A percentile compares a stretch with the other conserved stretches of the same genome.
Evolutionary conservation across 1,140 invertebrate species (phyloP).

Genomic region (Gryllus bimaculatus): DNA sequence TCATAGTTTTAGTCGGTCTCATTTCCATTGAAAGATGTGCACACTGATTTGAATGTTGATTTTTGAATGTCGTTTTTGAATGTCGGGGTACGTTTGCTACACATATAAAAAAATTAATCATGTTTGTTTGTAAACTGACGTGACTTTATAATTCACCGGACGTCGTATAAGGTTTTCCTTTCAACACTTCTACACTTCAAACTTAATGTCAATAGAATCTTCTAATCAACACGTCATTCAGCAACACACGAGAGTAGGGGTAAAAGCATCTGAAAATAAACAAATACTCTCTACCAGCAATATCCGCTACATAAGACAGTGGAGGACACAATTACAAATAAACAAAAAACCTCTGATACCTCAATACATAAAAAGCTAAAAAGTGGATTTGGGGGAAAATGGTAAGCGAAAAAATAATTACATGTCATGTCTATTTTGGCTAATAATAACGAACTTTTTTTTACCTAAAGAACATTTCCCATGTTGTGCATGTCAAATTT

Average conservation of each 20-base stretch:
- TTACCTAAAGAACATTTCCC: slow-evolving; percentile 6
- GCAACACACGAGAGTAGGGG: too few relatives aligned
- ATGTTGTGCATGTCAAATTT: background rate
- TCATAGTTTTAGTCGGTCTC: slow-evolving; percentile 1
- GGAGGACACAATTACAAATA: slow-evolving; percentile 2
- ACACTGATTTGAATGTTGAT: slow-evolving; percentile 13
- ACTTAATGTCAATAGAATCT: slow-evolving; percentile 7
- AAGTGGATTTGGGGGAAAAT: slow-evolving; percentile 6
- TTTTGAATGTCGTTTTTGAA: slow-evolving; percentile 15
- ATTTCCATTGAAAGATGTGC: slow-evolving; percentile 8
- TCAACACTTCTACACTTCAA: slow-evolving; percentile 11
- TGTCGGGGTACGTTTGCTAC: too few relatives aligned
- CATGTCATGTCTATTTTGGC: background rate
- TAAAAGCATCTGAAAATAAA: too few relatives aligned
- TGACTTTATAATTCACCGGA: background rate
- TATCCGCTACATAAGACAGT: slow-evolving; percentile 11
- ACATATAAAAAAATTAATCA: slow-evolving; percentile 12
- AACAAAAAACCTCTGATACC: background rate
- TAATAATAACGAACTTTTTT: background rate
- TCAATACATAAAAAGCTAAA: too few relatives aligned
- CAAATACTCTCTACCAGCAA: too few relatives aligned
- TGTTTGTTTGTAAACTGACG: slow-evolving; percentile 2
- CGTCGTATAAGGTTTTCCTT: background rate
- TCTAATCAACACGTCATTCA: background rate
- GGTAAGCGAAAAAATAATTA: slow-evolving; percentile 11